Base-by-base conservation (phyloP, 1,140 invertebrate genomes). In the Platyura marginata region DNA sequence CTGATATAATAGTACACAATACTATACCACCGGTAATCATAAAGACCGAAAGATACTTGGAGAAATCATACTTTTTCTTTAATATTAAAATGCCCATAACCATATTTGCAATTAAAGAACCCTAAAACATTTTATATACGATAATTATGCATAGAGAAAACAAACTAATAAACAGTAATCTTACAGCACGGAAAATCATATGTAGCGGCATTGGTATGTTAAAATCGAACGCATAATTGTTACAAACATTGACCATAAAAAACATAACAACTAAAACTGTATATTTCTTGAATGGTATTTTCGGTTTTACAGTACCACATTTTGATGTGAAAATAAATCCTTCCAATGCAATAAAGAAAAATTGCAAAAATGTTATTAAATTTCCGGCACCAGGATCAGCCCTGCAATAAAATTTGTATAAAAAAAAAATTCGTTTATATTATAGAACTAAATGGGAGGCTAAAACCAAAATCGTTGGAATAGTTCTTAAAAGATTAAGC, bases 181-280 rank as follows among this genome's bases (percentile, higher is more conserved):
- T 74, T 68, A 90, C 86, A 29, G 94, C 80, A 69, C 93, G 73
- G 59, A 98, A 98, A 58, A 98, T 98, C 81, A 99, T 96, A 59
- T 98, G 94, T 4, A 98, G 65, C 9, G 95, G 93, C 78, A 98
- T 94, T 0, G 94, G 81, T 55, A 99, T 94, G 56, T 97, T 94
- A 54, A 93, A 98, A 56, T 85, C 79, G 51, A 98, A 87, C 0
- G 91, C 91, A 67, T 90, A 91, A 64, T 98, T 99, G 60, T 98
- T 98, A 19, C 81, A 77, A 3, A 97, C 83, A 62, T 88, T 97
- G 3, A 81, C 75, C 3, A 89, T 57, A 61, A 96, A 98, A 62
- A 96, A 98, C 59, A 97, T 79, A 4, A 74, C 57, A 0, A 97
- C 93, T 44, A 97, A 66, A 20, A 79, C 65, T 5, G 86, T 49